Percentiles rank a stretch among this genome's conserved stretches.
Conservation (phyloP, 2,113 vertebrate genomes). For the Seriola dumerili region DNA sequence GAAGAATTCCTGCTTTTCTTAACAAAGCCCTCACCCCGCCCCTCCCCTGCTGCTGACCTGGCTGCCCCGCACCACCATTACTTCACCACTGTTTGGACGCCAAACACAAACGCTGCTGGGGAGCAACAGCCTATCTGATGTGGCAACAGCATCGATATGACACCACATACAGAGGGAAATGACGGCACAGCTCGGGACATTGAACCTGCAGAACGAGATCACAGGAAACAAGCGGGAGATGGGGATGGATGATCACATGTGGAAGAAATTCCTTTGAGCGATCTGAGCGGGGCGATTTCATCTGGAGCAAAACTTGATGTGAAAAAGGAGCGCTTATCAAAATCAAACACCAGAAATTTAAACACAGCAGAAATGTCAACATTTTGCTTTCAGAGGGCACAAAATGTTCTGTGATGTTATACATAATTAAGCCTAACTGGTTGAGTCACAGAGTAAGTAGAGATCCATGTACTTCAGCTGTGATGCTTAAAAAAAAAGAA, state of each 20-base stretch:
- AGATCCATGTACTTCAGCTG: constrained; percentile 53
- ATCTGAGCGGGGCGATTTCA: constrained; percentile 2
- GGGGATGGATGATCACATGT: constrained; percentile 36
- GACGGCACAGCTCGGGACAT: constrained; percentile 12
- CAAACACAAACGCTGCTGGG: constrained; percentile 66
- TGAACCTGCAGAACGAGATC: constrained; percentile 18
- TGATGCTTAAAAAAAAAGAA: neutral
- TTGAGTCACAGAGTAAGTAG: constrained; percentile 40
- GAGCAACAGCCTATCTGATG: constrained; percentile 61
- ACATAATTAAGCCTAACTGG: constrained; percentile 40
- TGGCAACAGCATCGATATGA: constrained; percentile 68
- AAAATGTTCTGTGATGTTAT: constrained; percentile 50
- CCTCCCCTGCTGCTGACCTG: constrained; percentile 52
- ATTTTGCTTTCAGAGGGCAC: constrained; percentile 26
- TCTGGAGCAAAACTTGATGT: constrained; percentile 42
- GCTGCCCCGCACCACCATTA: constrained; percentile 44
- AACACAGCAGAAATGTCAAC: constrained; percentile 1
- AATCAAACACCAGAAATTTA: constrained; percentile 36
- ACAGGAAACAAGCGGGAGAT: constrained; percentile 15
- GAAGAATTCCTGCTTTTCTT: constrained; percentile 71
- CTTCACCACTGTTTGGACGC: constrained; percentile 62
- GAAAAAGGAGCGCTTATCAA: constrained; percentile 41
- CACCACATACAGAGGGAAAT: constrained; percentile 18
- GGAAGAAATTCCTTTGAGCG: constrained; percentile 24
- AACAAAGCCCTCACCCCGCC: constrained; percentile 57